Base-by-base conservation (phyloP, 2,888 invertebrate species). In the Alentia gelatinosa region DNA sequence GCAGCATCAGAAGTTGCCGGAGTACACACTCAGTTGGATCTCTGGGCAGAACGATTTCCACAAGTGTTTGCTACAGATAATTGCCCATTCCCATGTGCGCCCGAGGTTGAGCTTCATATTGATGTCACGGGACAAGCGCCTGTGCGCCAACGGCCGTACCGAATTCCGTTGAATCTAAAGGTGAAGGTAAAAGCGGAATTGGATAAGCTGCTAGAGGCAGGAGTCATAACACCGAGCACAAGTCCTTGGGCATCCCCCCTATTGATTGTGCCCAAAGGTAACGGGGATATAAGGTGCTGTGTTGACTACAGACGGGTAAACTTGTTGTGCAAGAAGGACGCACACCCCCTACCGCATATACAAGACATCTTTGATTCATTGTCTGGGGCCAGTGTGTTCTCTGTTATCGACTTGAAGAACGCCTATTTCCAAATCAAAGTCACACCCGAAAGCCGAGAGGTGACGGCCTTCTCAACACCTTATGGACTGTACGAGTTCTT, bases 361-460 rank as follows among this genome's bases (percentile, higher is more conserved):
- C 74, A 92, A 50, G 91, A 91, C 26, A 91, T 92, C 15, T 91
- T 92, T 23, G 92, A 92, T 40, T 9, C 89, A 19, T 35, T 92
- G 23, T 37, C 86, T 5, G 92, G 92, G 1, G 35, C 39, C 19
- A 74, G 35, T n/a, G 26, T 68, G n/a, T 92, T 89, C 39, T 86
- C 89, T 1, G 74, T 89, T 9, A 40, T 92, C 1, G 92, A 92
- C 42, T 75, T 92, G 30, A 35, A 50, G 30, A 26, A 42, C n/a
- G 92, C 79, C 23, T 92, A 90, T 50, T 92, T 83, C 39, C 90
- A 93, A 86, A 12, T 92, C 5, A 83, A 12, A 19, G 15, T 92
- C 23, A 86, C 15, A 3, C 39, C 63, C 33, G 89, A 63, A 12
- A 68, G 35, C 37, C 56, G 37, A 56, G 68, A 79, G 30, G 91